Percentiles rank a stretch among this genome's conserved stretches.
phyloP scores from a whole-genome alignment of 2,888 invertebrate species.

The Dolichopus griseipennis region DNA sequence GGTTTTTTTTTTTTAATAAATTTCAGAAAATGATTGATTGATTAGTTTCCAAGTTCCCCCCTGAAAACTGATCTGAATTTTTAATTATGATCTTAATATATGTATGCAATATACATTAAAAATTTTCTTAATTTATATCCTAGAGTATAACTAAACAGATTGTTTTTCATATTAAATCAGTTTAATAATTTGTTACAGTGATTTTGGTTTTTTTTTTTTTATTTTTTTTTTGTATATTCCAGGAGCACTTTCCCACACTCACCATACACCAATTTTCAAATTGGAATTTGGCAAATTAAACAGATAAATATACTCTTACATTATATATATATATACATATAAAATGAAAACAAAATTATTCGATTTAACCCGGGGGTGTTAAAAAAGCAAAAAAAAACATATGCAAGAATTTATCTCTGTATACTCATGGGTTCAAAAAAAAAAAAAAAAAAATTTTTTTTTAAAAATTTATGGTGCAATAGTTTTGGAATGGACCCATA shows the following conservation, averaged over 20 bases:
- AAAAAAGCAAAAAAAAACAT: background rate
- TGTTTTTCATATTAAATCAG: too few species aligned
- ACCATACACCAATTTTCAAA: background rate
- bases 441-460: background rate
- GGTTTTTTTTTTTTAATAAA: too few species aligned
- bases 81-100: too few species aligned
- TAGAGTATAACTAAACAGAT: too few species aligned
- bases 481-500: background rate
- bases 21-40: too few species aligned
- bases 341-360: constrained; percentile 1
- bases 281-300: background rate
- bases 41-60: too few species aligned
- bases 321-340: background rate
- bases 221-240: constrained; percentile 9
- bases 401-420: background rate
- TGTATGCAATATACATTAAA: too few species aligned
- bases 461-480: background rate
- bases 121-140: too few species aligned
- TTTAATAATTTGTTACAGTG: too few species aligned
- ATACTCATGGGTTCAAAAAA: background rate
- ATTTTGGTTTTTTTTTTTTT: too few species aligned
- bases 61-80: too few species aligned
- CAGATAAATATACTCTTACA: too few species aligned
- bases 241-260: constrained; percentile 18
- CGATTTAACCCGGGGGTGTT: background rate